Percentiles rank a stretch among this genome's conserved stretches.
Evolutionary conservation across 2,888 invertebrate species (phyloP).

Genomic region (Clunio marinus): DNA sequence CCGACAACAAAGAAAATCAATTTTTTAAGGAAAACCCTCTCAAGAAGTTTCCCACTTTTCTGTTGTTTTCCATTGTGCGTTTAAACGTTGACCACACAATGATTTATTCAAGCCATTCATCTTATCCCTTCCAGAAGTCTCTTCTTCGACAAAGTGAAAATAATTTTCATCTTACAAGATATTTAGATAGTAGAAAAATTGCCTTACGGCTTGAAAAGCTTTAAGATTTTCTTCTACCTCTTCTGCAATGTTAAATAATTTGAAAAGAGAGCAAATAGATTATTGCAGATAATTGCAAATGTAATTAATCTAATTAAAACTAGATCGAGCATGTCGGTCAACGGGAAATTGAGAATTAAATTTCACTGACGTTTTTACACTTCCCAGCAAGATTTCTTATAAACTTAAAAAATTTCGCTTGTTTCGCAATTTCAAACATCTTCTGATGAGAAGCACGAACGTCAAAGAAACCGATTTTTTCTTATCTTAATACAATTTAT

Average conservation of each 20-base stretch:
- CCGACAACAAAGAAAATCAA: constrained; percentile 26
- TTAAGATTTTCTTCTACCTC: constrained; percentile 8
- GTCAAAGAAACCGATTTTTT: too few species aligned
- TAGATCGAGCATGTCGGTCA: too few species aligned
- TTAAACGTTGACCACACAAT: constrained; percentile 34
- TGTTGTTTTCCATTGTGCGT: constrained; percentile 18
- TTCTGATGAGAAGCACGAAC: too few species aligned
- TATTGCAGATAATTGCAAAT: constrained; percentile 14
- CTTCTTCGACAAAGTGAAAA: constrained; percentile 33
- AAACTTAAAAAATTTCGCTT: too few species aligned
- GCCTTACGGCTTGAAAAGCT: neutral
- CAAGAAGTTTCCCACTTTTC: constrained; percentile 26
- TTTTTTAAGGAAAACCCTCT: constrained; percentile 36
- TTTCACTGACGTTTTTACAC: too few species aligned
- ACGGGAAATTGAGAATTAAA: too few species aligned
- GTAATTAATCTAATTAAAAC: constrained; percentile 36
- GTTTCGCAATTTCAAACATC: too few species aligned
- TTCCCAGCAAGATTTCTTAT: too few species aligned
- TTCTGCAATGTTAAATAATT: neutral
- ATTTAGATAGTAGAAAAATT: neutral
- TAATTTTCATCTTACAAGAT: constrained; percentile 9
- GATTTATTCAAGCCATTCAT: constrained; percentile 34
- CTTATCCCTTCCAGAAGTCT: constrained; percentile 5
- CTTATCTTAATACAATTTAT: too few species aligned
- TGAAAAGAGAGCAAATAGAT: constrained; percentile 17